Base-by-base conservation (phyloP, 2,888 invertebrate species). In the Sicus ferrugineus region DNA sequence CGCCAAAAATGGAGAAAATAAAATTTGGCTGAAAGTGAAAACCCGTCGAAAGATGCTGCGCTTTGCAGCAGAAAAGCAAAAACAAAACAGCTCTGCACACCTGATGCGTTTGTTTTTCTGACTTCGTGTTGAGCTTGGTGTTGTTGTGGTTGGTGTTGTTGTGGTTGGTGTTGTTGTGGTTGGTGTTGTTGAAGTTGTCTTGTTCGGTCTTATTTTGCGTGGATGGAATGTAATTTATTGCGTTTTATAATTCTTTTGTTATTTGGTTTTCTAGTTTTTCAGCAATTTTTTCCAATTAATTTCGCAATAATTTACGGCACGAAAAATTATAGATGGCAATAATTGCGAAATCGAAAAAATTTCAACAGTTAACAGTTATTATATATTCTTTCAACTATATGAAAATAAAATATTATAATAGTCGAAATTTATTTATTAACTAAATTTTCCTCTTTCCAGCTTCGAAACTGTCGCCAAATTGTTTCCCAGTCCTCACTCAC, bases 21-120 rank as follows among this genome's bases (percentile, higher is more conserved):
- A 66, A 56, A 42, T n/a, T 67, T 31, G 5, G 48, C 46, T 58
- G 67, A 67, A 67, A 67, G 67, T 67, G 67, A 67, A 67, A 67
- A 67, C 59, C 58, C 11, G 54, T 9, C 30, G 42, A 42, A 21
- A 54, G 56, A 50, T 59, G 59, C 56, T 68, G 68, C 28, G 26
- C 50, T 23, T 46, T 19, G 50, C 16, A n/a, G 16, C 6, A 54
- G 5, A 42, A 42, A 1, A 31, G 19, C 19, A 59, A n/a, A 14
- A 42, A 38, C 21, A 42, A n/a, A 38, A 9, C 61, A 42, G 5
- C 26, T 54, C 54, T 50, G 50, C 50, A 23, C 66, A 66, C 56
- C 66, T 67, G 58, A 67, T 67, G 67, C 67, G 58, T 67, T 54
- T 2, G 23, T 61, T 61, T 61, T 42, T 61, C 14, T 38, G n/a